Conservation (phyloP, 2,797 vertebrate species). For the Bradypodion pumilum region DNA sequence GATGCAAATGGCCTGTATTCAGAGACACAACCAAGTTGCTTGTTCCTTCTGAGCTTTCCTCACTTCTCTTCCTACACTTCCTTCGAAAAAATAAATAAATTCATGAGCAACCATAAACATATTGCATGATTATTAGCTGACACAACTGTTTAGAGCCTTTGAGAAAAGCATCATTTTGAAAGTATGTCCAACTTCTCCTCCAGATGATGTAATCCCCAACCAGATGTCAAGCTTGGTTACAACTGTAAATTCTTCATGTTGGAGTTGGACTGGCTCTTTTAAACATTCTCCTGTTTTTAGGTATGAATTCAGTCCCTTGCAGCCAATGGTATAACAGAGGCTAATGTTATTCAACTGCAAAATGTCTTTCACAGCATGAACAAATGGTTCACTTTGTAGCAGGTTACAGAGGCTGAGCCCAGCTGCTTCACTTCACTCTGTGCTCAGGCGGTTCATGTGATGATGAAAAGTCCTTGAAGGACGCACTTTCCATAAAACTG, state of each 20-base stretch:
- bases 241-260: slow-evolving; percentile 54
- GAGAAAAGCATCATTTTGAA: neutral
- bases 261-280: slow-evolving; percentile 43
- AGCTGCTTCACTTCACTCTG: slow-evolving; percentile 17
- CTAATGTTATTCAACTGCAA: neutral
- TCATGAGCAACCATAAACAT: rapidly evolving
- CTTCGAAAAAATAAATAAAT: neutral
- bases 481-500: slow-evolving; percentile 20
- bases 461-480: slow-evolving; percentile 28
- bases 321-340: slow-evolving; percentile 44
- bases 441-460: neutral
- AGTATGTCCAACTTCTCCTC: slow-evolving; percentile 60
- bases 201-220: slow-evolving; percentile 61
- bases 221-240: neutral
- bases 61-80: neutral
- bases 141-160: slow-evolving; percentile 10
- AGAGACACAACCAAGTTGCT: rapidly evolving
- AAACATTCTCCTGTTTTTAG: slow-evolving; percentile 62
- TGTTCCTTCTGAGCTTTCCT: slow-evolving; percentile 9
- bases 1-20: rapidly evolving
- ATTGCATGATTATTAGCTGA: slow-evolving; percentile 6
- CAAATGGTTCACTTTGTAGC: slow-evolving; percentile 42
- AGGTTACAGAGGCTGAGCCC: slow-evolving; percentile 39
- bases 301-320: slow-evolving; percentile 29
- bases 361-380: slow-evolving; percentile 19